Percentiles rank a stretch among this genome's conserved stretches.
Evolutionary conservation across 2,888 invertebrate species (phyloP).

Genomic region (Sussaba pulchella): DNA sequence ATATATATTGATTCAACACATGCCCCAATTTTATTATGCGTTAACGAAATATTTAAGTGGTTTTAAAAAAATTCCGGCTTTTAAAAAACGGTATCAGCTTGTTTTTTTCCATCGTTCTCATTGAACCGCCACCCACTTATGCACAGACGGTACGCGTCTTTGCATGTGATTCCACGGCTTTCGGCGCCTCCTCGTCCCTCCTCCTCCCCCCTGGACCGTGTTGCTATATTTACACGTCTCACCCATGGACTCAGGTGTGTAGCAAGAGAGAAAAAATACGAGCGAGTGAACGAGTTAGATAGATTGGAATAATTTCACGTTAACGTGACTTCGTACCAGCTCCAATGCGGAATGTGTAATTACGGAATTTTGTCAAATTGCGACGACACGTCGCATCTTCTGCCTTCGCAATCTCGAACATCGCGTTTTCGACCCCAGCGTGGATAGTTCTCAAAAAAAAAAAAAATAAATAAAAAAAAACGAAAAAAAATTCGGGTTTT

Average conservation of each 20-base stretch:
- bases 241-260: constrained; percentile 63
- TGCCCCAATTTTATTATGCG: too few relatives aligned
- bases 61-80: too few relatives aligned
- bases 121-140: constrained; percentile 42
- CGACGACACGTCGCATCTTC: not conserved
- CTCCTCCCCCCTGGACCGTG: too few relatives aligned
- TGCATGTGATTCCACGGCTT: constrained; percentile 21
- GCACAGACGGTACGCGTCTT: constrained; percentile 4
- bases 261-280: constrained; percentile 9
- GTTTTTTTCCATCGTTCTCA: constrained; percentile 38
- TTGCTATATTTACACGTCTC: constrained; percentile 58
- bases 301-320: constrained; percentile 43
- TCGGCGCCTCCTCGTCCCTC: constrained; percentile 6
- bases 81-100: too few relatives aligned
- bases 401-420: constrained; percentile 1
- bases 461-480: too few relatives aligned
- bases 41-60: too few relatives aligned
- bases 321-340: constrained; percentile 26
- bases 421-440: not conserved
- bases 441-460: not conserved
- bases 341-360: not conserved
- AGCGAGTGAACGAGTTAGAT: constrained; percentile 14
- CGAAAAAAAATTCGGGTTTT: too few relatives aligned
- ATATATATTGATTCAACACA: too few relatives aligned
- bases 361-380: constrained; percentile 18